Evolutionary conservation across 2,113 vertebrate species (phyloP).

Genomic region (Diphyllodes magnificus): DNA sequence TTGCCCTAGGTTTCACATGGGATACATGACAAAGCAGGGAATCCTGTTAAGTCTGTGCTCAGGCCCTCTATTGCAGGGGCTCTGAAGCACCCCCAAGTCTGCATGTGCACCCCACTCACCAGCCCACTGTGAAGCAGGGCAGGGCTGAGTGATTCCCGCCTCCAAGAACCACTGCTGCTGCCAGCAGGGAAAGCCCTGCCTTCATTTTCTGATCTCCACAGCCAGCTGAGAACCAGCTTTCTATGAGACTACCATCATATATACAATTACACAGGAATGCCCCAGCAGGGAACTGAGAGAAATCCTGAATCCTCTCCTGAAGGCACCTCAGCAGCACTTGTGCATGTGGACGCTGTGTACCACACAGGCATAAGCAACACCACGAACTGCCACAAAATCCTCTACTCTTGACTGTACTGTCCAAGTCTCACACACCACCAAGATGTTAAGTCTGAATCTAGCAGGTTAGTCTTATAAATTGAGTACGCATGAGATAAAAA

Average conservation of each 20-base stretch:
- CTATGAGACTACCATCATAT: not conserved
- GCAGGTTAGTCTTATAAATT: not conserved
- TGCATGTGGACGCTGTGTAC: fast-evolving
- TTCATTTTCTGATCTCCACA: not conserved
- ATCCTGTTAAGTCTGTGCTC: not conserved
- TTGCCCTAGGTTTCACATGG: not conserved
- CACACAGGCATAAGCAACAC: not conserved
- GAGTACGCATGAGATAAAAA: not conserved
- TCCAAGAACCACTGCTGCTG: not conserved
- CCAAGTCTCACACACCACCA: not conserved
- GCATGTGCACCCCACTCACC: not conserved
- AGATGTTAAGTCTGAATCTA: not conserved
- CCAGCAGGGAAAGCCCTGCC: not conserved
- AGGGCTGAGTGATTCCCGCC: not conserved
- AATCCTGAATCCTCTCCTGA: not conserved
- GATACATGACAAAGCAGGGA: not conserved
- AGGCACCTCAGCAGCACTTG: not conserved
- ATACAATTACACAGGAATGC: not conserved
- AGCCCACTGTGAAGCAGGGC: not conserved
- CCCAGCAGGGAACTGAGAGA: not conserved
- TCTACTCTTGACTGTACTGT: not conserved
- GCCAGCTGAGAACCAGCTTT: not conserved
- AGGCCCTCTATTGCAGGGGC: not conserved
- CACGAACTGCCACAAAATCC: not conserved
- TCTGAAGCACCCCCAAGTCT: not conserved